Evolutionary conservation across 2,113 vertebrate species (phyloP), one percentile per base, ranked within the genome.

Genomic region (Aspidoscelis tigris): DNA sequence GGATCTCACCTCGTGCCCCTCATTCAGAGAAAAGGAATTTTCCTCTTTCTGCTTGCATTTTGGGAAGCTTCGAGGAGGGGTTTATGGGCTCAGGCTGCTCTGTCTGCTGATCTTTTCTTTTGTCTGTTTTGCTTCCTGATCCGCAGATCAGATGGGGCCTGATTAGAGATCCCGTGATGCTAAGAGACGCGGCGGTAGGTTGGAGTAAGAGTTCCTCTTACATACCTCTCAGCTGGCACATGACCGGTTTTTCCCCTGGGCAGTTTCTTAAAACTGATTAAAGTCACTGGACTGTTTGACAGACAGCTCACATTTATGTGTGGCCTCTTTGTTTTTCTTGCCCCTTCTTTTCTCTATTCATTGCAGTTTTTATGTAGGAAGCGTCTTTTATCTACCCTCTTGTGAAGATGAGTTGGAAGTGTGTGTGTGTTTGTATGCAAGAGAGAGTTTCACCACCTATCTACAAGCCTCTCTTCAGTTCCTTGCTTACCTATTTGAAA

Each of bases 141-240:
- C n/a, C 81, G 44, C 72, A 33, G 1, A 39, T 39, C 72, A 33
- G 1, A 39, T 39, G 39, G 68, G 91, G 90, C 88, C 24, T 90
- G 93, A 88, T 26, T 53, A 89, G 88, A 74, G 50, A 80, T 94
- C 96, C 82, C 94, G 89, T 95, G 94, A 95, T 94, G 81, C 2
- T 2, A 58, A 78, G 84, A 11, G 75, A 53, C 85, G 87, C 86
- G 76, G 87, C 0, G 55, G 78, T 80, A 92, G 78, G 89, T 79
- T 20, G 39, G 84, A 93, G 92, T 86, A 91, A 74, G 83, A 81
- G 89, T 88, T 91, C 75, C 80, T 81, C 69, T 83, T 55, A 18
- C 83, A 43, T 74, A 21, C 11, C 87, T 89, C 82, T 80, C 85
- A 3, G 83, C 61, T 26, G 89, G 84, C 86, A 41, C 64, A 20